Base-by-base conservation (phyloP, 2,888 invertebrate species). In the Eupeodes luniger region DNA sequence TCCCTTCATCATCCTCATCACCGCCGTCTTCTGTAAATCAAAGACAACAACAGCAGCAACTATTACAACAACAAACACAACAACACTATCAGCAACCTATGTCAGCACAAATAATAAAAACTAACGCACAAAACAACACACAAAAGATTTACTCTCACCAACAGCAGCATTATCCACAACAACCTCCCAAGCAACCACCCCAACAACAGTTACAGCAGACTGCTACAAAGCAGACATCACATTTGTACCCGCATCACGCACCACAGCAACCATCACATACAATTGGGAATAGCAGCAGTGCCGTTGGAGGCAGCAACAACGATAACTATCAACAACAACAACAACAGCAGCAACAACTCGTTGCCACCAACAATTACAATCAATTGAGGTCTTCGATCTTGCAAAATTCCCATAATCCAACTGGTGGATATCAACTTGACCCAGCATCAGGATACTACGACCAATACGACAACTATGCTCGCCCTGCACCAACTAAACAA, bases 341-440 rank as follows among this genome's bases (percentile, higher is more conserved):
- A 66, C 92, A 91, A 34, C 92, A 92, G 51, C 89, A 89, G 34
- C 90, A 90, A 57, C 89, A 89, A 64, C 82, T 87, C 9, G 83
- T 78, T 40, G 78, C 77, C 16, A 76, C 64, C 34, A 90, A 89
- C 59, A 92, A 91, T 89, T 93, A 93, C 90, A 92, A 92, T 89
- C 94, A 94, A 89, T 85, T 93, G 89, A 91, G 93, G 67, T 92
- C 92, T 64, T 92, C 93, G 72, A 93, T 93, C 88, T 90, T 93
- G 79, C 93, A 93, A 85, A 93, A 92, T 67, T 92, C 93, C 7
- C 93, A 93, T 90, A 92, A 93, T 91, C 93, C 93, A 84, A 93
- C 92, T 40, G 93, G 93, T 55, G 91, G 91, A 74, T 88, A 91
- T 64, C 86, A 90, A 19, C 81, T 81, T 16, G 81, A 76, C 47